phyloP scores from a whole-genome alignment of 1,140 invertebrate genomes.

The Hycleus phaleratus region DNA sequence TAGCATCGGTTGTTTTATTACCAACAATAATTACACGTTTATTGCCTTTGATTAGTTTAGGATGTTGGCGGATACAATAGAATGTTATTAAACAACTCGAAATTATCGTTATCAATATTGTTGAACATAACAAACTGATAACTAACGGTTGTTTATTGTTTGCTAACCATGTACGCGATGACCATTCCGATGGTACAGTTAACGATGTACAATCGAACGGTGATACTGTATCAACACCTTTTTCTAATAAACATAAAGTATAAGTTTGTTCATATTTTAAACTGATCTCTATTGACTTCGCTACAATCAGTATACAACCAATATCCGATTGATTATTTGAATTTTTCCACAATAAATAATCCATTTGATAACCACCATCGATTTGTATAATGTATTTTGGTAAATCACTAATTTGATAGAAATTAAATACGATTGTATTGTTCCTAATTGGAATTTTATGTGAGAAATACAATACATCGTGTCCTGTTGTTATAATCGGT shows the following conservation, averaged over 20 bases:
- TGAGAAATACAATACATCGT: too few species aligned
- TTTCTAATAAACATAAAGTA: conserved; percentile 14
- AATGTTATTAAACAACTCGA: conserved; percentile 44
- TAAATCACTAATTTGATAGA: too few species aligned
- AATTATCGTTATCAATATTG: conserved; percentile 10
- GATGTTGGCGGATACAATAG: conserved; percentile 45
- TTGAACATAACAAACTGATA: neutral
- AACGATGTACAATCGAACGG: conserved; percentile 15
- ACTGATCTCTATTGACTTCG: neutral
- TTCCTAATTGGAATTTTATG: too few species aligned
- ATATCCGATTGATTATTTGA: neutral
- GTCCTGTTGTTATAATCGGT: too few species aligned
- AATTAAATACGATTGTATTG: too few species aligned
- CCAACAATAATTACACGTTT: conserved; percentile 52
- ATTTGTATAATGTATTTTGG: neutral
- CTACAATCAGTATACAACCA: too few species aligned
- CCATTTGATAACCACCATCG: neutral
- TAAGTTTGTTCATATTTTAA: conserved; percentile 10
- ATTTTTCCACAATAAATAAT: neutral
- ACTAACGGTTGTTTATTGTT: conserved; percentile 9
- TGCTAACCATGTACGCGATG: conserved; percentile 18
- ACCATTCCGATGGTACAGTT: conserved; percentile 3
- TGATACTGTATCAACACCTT: conserved; percentile 7
- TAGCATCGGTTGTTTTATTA: conserved; percentile 45
- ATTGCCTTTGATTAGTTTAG: conserved; percentile 48